Conservation (phyloP, 1,140 invertebrate species). For the Saccostrea cuccullata region DNA sequence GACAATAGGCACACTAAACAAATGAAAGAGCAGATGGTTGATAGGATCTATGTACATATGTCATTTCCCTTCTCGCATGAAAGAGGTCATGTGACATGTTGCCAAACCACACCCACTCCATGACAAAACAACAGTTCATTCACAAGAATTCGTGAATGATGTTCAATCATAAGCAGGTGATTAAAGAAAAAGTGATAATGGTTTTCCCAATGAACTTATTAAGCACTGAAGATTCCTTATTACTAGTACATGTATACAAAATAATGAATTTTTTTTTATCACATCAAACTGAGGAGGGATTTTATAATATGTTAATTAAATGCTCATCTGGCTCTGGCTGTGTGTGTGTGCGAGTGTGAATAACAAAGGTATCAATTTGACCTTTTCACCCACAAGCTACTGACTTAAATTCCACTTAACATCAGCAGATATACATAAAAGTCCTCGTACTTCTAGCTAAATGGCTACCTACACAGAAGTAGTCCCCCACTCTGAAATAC, state of each 20-base stretch:
- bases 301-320: too few relatives aligned
- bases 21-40: background rate
- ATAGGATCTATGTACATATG: background rate
- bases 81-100: background rate
- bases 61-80: conserved; percentile 21
- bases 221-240: background rate
- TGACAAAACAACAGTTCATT: conserved; percentile 7
- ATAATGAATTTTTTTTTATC: background rate
- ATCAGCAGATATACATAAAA: background rate
- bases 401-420: background rate
- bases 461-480: background rate
- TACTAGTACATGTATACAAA: background rate
- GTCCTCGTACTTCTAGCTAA: background rate
- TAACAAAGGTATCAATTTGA: conserved; percentile 2
- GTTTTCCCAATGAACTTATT: background rate
- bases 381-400: background rate
- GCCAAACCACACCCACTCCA: conserved; percentile 13
- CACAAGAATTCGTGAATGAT: conserved; percentile 3
- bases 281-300: background rate
- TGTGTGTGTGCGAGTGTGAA: background rate
- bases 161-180: background rate
- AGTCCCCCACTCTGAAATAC: background rate
- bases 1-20: background rate
- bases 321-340: too few relatives aligned
- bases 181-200: background rate